Evolutionary conservation across 2,888 invertebrate species (phyloP).

Genomic region (Papilio demoleus): DNA sequence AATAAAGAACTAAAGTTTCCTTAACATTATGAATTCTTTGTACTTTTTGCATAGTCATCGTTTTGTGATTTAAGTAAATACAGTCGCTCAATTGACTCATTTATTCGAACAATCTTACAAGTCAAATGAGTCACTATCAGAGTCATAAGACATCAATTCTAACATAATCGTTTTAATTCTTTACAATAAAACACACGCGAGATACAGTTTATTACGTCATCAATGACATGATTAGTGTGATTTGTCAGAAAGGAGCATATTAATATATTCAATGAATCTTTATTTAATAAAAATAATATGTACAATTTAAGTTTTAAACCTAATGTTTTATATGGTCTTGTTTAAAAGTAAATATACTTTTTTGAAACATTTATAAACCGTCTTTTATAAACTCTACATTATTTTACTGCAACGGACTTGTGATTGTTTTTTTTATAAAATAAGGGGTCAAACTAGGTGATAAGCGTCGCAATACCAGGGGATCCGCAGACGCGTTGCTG

Average conservation of each 20-base stretch:
- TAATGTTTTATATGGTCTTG: neutral
- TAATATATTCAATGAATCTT: too few species aligned
- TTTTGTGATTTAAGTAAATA: neutral
- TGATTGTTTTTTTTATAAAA: too few species aligned
- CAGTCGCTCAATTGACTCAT: slow-evolving; percentile 1
- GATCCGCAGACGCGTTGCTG: too few species aligned
- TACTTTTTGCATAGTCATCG: too few species aligned
- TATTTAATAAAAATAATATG: neutral
- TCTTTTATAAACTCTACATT: too few species aligned
- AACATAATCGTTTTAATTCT: neutral
- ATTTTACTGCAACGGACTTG: too few species aligned
- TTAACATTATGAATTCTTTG: too few species aligned
- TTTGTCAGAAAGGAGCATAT: slow-evolving; percentile 1
- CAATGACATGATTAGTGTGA: slow-evolving; percentile 12
- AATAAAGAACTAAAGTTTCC: too few species aligned
- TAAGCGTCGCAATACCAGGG: too few species aligned
- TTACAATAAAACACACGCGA: slow-evolving; percentile 9
- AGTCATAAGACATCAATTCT: slow-evolving; percentile 9
- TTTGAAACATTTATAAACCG: too few species aligned
- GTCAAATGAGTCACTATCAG: slow-evolving; percentile 4
- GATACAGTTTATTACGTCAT: slow-evolving; percentile 14
- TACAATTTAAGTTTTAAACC: neutral
- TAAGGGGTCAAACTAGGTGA: too few species aligned
- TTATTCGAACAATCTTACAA: neutral
- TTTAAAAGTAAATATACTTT: neutral